Evolutionary conservation across 2,888 invertebrate genomes (phyloP).

Genomic region (Drosophila aldrichi): DNA sequence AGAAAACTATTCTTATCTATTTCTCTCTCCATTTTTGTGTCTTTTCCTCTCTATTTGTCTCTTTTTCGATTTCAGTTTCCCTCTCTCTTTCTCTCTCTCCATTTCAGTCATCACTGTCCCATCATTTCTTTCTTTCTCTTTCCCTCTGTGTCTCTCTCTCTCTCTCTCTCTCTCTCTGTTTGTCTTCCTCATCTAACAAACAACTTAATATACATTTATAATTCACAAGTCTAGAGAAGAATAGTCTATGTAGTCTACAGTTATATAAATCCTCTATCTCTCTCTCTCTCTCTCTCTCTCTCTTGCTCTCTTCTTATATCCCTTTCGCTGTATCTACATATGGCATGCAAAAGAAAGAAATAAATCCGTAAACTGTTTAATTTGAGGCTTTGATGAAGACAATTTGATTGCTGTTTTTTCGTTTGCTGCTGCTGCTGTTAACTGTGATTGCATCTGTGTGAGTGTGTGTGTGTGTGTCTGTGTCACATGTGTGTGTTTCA

Average conservation of each 20-base stretch:
- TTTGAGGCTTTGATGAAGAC: slow-evolving; percentile 25
- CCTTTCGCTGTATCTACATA: neutral
- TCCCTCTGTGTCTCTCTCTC: neutral
- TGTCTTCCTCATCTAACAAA: neutral
- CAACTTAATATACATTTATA: neutral
- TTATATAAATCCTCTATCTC: neutral
- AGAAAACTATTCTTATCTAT: neutral
- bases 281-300: neutral
- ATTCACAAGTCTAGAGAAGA: neutral
- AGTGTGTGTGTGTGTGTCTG: neutral
- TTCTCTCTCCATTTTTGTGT: rapidly evolving
- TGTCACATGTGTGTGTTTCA: slow-evolving; percentile 19
- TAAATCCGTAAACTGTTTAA: slow-evolving; percentile 10
- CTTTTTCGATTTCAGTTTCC: neutral
- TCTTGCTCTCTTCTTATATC: neutral
- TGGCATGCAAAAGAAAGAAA: neutral
- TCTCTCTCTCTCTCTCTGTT: neutral
- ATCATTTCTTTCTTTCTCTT: too few relatives aligned
- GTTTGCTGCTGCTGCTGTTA: slow-evolving; percentile 3
- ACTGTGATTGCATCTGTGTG: slow-evolving; percentile 1
- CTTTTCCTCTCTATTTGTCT: neutral
- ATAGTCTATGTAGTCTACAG: neutral
- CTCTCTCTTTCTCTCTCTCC: neutral
- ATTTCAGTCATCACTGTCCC: too few relatives aligned
- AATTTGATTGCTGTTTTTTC: slow-evolving; percentile 29